phyloP scores from a whole-genome alignment of 2,888 invertebrate species.

The Synergus umbraculus region DNA sequence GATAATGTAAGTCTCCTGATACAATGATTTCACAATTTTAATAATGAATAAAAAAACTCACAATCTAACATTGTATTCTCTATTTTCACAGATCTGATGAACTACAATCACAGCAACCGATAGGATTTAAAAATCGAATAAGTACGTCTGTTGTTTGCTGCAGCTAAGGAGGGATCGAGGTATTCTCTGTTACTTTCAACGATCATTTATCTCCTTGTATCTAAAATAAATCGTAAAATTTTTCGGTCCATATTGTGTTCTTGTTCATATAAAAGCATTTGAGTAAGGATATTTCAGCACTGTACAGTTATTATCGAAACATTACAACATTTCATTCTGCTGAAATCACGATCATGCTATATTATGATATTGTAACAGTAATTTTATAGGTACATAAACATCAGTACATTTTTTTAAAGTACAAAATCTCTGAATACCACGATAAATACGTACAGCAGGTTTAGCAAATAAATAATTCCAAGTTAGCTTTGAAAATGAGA shows the following conservation, averaged over 20 bases:
- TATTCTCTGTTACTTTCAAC: conserved; percentile 31
- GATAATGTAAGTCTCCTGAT: conserved; percentile 75
- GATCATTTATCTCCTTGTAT: conserved; percentile 62
- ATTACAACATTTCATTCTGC: not conserved
- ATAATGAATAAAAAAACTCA: not conserved
- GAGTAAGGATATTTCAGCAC: not conserved
- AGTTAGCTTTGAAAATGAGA: not conserved
- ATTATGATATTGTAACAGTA: not conserved
- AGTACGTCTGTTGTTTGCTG: conserved; percentile 46
- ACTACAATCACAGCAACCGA: conserved; percentile 52
- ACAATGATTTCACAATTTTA: not conserved
- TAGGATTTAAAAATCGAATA: conserved; percentile 38
- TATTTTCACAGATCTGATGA: conserved; percentile 69
- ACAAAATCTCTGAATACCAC: not conserved
- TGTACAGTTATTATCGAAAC: conserved; percentile 9
- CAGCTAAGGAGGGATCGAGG: not conserved
- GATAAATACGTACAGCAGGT: not conserved
- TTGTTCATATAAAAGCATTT: conserved; percentile 48
- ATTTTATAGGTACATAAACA: conserved; percentile 20
- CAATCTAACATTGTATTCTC: not conserved
- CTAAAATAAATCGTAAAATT: conserved; percentile 69
- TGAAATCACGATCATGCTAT: conserved; percentile 1
- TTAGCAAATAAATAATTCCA: conserved; percentile 1
- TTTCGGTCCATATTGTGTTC: conserved; percentile 61
- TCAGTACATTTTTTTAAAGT: conserved; percentile 22